A percentile compares a stretch with the other conserved stretches of the same genome.
Evolutionary conservation across 2,113 vertebrate species (phyloP).

Genomic region (Salvelinus fontinalis): DNA sequence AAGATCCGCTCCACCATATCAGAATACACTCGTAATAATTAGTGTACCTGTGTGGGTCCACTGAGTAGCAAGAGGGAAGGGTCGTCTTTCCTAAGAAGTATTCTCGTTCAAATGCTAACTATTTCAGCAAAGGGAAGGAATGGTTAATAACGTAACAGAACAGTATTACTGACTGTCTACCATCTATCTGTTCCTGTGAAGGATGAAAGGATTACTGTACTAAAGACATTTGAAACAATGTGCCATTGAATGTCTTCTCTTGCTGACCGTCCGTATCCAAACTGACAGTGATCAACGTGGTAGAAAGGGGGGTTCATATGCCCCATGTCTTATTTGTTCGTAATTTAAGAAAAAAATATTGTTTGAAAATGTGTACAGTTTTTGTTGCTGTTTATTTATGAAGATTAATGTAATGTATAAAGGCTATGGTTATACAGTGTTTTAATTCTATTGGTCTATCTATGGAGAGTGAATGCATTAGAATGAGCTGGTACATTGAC

Average conservation of each 20-base stretch:
- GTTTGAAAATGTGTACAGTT: slow-evolving; percentile 41
- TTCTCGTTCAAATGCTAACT: slow-evolving; percentile 28
- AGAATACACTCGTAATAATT: neutral
- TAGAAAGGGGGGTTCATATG: too few relatives aligned
- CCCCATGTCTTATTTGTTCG: too few relatives aligned
- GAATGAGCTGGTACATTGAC: slow-evolving; percentile 23
- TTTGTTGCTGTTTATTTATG: slow-evolving; percentile 64
- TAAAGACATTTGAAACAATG: slow-evolving; percentile 28
- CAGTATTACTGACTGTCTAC: neutral
- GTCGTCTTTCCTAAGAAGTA: slow-evolving; percentile 9
- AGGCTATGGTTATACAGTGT: slow-evolving; percentile 51
- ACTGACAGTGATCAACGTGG: slow-evolving; percentile 4
- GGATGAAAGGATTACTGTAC: slow-evolving; percentile 25
- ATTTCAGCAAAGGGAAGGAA: neutral
- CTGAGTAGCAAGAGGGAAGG: slow-evolving; percentile 16
- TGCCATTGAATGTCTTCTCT: slow-evolving; percentile 26
- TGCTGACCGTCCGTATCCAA: slow-evolving; percentile 32
- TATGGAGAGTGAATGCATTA: slow-evolving; percentile 55
- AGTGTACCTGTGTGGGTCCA: neutral
- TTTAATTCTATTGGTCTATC: slow-evolving; percentile 56
- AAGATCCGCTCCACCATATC: too few relatives aligned
- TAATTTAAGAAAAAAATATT: too few relatives aligned
- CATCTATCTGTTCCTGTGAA: neutral
- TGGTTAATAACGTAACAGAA: too few relatives aligned
- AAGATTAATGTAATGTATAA: slow-evolving; percentile 51